A percentile compares a stretch with the other conserved stretches of the same genome.
phyloP scores from a whole-genome alignment of 35 echinoderm and acorn worm genomes.

The Apostichopus japonicus region DNA sequence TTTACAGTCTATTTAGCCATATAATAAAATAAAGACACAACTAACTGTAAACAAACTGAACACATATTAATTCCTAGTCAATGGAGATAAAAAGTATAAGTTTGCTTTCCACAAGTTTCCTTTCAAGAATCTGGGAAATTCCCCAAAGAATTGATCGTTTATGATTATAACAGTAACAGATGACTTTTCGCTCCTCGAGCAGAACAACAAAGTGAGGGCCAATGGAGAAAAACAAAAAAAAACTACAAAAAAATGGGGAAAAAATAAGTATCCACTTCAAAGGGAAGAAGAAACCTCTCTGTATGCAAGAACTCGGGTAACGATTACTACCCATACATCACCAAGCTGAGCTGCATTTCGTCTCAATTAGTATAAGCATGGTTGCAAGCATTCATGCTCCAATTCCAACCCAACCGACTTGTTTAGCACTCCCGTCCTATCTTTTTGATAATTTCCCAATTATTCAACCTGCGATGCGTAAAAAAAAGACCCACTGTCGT shows the following conservation, averaged over 20 bases:
- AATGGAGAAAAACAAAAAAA: not conserved
- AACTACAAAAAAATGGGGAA: no score
- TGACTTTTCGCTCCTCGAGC: not conserved
- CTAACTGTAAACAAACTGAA: no score
- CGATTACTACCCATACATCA: no score
- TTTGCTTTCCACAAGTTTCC: no score
- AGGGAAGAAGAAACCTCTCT: no score
- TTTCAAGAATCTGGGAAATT: no score
- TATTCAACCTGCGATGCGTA: constrained; percentile 37
- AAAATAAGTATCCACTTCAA: no score
- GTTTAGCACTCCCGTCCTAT: constrained; percentile 30
- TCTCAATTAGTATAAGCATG: constrained; percentile 40
- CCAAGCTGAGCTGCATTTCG: not conserved
- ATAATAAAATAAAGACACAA: no score
- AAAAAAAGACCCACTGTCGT: not conserved
- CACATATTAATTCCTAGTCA: no score
- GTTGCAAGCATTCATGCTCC: constrained; percentile 39
- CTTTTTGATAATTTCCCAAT: constrained; percentile 46
- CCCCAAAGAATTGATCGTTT: not conserved
- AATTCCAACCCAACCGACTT: constrained; percentile 19
- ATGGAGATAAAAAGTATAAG: no score
- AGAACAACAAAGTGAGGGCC: not conserved
- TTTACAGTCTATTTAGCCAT: no score
- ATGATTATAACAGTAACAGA: not conserved
- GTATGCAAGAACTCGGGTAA: no score